Conservation (phyloP, 2,113 vertebrate species). For the Alectura lathami region DNA sequence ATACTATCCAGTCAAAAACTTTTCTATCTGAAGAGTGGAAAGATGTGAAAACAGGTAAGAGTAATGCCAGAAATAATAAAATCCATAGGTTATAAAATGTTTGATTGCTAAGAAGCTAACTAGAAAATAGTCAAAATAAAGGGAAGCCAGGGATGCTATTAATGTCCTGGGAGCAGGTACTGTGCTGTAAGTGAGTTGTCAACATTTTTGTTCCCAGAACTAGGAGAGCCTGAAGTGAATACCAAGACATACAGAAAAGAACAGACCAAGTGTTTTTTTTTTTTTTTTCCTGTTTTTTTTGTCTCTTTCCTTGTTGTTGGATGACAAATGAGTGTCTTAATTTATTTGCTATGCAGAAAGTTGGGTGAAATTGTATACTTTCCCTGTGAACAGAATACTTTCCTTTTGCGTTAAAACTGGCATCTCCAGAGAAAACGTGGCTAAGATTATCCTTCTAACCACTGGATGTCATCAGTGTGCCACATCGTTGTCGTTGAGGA, state of each 20-base stretch:
- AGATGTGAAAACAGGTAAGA: slow-evolving; percentile 88
- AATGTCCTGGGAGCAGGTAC: not conserved
- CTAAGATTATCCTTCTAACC: slow-evolving; percentile 36
- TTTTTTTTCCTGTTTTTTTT: rapidly evolving
- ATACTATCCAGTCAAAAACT: slow-evolving; percentile 88
- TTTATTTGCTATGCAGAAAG: not conserved
- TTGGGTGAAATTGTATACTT: not conserved
- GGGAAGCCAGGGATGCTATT: not conserved
- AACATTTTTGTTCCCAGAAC: not conserved
- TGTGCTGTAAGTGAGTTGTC: not conserved
- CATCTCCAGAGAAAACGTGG: not conserved
- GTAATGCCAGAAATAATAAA: not conserved
- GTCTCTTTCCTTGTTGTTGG: not conserved
- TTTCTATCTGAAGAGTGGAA: slow-evolving; percentile 87
- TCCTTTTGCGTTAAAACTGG: not conserved
- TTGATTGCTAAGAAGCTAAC: not conserved
- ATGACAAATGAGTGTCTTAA: rapidly evolving
- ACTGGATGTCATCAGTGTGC: slow-evolving; percentile 68
- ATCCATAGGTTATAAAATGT: not conserved
- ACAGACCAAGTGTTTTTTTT: too few relatives aligned
- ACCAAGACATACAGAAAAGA: not conserved
- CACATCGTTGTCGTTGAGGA: not conserved
- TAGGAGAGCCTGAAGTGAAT: not conserved
- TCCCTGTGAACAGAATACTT: not conserved
- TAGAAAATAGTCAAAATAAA: not conserved